A percentile compares a stretch with the other conserved stretches of the same genome.
Conservation (phyloP, 2,113 vertebrate genomes). For the Gallinago paraguaiae region DNA sequence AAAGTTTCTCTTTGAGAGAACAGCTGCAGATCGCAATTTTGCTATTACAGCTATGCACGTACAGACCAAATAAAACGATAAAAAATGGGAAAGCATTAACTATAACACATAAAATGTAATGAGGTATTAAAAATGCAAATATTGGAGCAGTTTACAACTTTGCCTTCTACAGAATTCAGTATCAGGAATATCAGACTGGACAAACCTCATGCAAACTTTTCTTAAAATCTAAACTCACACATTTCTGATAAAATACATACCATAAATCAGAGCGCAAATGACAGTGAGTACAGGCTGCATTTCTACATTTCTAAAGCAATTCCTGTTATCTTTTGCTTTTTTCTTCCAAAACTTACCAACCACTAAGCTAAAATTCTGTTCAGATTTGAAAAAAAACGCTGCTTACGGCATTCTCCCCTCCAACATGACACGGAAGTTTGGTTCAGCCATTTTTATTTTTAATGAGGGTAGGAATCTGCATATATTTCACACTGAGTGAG, state of each 20-base stretch:
- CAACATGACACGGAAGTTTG: background rate
- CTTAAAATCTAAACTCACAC: background rate
- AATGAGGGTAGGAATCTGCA: background rate
- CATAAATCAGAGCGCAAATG: background rate
- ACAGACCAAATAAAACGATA: background rate
- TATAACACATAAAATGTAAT: slow-evolving; percentile 37
- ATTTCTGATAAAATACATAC: background rate
- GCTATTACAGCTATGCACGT: background rate
- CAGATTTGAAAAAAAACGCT: background rate
- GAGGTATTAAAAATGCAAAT: slow-evolving; percentile 45
- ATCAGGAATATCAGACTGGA: background rate
- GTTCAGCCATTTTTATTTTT: background rate
- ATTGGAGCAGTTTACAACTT: background rate
- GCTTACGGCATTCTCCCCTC: background rate
- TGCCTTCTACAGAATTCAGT: background rate
- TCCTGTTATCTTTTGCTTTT: background rate
- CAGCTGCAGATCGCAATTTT: background rate
- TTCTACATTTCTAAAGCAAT: background rate
- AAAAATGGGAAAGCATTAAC: slow-evolving; percentile 22
- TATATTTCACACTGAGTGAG: background rate
- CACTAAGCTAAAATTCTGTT: background rate
- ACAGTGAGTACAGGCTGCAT: background rate
- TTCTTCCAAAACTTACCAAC: background rate
- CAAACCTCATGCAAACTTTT: background rate
- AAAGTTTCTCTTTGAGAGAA: background rate